A percentile compares a stretch with the other conserved stretches of the same genome.
These are phyloP conservation scores for Cyphomyrmex costatus DNA, from an alignment of 1,140 invertebrate species.

Conservation along the genomic window DNA sequence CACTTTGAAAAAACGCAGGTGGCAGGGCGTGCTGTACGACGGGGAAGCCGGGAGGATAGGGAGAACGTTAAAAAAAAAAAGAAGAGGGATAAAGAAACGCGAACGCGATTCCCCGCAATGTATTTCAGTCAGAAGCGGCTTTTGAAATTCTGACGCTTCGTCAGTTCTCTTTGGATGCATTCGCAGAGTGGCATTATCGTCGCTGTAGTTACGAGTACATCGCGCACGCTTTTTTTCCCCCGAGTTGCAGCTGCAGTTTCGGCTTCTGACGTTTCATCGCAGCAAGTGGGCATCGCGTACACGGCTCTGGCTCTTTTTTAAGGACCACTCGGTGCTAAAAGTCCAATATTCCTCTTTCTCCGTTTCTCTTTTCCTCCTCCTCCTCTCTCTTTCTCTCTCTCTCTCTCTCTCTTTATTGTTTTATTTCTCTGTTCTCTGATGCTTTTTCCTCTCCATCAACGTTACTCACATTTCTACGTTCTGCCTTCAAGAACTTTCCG, in stretches of 20 bases:
- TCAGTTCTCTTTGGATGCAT: constrained; percentile 78
- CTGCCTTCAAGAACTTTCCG: constrained; percentile 55
- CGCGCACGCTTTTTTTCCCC: constrained; percentile 42
- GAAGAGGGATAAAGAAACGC: constrained; percentile 67
- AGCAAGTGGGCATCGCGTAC: constrained; percentile 74
- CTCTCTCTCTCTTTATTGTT: background rate
- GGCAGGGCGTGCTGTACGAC: constrained; percentile 17
- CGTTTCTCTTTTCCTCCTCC: background rate
- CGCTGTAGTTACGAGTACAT: constrained; percentile 74
- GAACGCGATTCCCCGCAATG: constrained; percentile 74
- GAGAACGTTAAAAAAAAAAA: background rate
- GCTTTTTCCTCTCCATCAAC: constrained; percentile 49
- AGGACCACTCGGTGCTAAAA: constrained; percentile 77
- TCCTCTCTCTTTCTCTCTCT: background rate
- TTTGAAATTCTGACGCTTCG: constrained; percentile 79
- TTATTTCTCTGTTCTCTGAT: constrained; percentile 23
- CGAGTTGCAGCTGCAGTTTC: constrained; percentile 66
- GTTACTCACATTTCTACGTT: constrained; percentile 53
- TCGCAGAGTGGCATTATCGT: constrained; percentile 78
- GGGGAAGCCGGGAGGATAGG: background rate
- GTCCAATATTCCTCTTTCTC: constrained; percentile 69
- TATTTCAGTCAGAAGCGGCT: constrained; percentile 75
- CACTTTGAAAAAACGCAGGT: constrained; percentile 61
- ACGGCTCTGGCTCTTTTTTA: constrained; percentile 67
- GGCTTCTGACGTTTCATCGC: constrained; percentile 77